Percentiles rank a stretch among this genome's conserved stretches.
phyloP scores from a whole-genome alignment of 64 coral and sea anemone genomes.

The Porites lutea region DNA sequence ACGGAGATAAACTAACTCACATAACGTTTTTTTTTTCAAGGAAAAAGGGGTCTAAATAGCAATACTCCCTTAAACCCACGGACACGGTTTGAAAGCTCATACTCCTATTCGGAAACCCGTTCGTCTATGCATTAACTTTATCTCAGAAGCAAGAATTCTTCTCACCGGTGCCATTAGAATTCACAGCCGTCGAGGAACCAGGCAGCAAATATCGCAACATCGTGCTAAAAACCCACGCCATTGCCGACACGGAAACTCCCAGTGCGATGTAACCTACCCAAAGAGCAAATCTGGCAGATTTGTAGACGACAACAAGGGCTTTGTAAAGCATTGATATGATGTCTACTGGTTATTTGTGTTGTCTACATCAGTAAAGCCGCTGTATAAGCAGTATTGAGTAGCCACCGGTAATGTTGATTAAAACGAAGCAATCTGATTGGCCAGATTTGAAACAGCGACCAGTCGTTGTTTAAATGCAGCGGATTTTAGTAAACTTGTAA shows the following conservation, averaged over 20 bases:
- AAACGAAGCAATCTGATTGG: slow-evolving; percentile 21
- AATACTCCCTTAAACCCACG: too few relatives aligned
- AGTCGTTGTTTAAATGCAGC: neutral
- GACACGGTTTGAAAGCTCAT: too few relatives aligned
- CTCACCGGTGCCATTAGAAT: slow-evolving; percentile 17
- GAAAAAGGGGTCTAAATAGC: too few relatives aligned
- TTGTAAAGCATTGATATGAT: slow-evolving; percentile 30
- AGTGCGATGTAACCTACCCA: neutral
- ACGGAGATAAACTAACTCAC: too few relatives aligned
- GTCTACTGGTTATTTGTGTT: neutral
- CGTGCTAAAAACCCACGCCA: slow-evolving; percentile 44
- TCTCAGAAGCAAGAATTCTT: neutral
- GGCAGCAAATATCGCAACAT: neutral
- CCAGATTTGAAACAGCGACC: slow-evolving; percentile 12
- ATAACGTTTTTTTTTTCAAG: too few relatives aligned
- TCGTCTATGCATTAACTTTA: neutral
- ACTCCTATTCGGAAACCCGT: neutral
- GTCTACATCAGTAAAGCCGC: slow-evolving; percentile 14
- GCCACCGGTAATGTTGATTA: slow-evolving; percentile 2
- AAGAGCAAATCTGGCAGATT: neutral
- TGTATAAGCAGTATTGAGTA: neutral
- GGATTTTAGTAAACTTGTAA: neutral
- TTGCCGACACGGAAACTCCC: neutral
- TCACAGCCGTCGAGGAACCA: neutral
- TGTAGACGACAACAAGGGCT: slow-evolving; percentile 5